Conservation (phyloP, 1,140 invertebrate species). For the Triops cancriformis region DNA sequence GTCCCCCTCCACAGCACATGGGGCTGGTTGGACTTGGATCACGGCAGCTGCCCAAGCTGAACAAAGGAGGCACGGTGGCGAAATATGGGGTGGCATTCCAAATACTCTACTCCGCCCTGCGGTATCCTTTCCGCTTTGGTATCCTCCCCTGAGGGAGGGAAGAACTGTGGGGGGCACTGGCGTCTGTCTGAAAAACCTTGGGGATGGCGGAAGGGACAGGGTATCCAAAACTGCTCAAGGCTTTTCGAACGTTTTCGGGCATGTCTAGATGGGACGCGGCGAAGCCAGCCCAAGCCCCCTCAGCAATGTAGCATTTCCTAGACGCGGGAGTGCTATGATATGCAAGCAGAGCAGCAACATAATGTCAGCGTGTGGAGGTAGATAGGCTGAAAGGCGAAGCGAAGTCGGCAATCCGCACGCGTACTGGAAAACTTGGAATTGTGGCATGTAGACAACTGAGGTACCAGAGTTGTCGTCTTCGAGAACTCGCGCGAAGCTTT, state of each 20-base stretch:
- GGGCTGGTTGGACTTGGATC: not conserved
- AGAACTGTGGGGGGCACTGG: slow-evolving; percentile 2
- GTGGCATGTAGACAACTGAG: not conserved
- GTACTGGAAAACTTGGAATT: not conserved
- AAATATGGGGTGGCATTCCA: slow-evolving; percentile 10
- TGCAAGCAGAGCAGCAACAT: not conserved
- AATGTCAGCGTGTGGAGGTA: not conserved
- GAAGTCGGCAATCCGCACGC: not conserved
- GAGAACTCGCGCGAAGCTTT: not conserved
- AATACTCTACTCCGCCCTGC: not conserved
- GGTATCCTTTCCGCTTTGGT: slow-evolving; percentile 1
- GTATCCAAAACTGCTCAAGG: not conserved
- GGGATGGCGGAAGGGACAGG: not conserved
- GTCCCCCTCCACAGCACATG: not conserved
- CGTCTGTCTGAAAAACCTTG: slow-evolving; percentile 10
- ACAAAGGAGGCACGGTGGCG: not conserved
- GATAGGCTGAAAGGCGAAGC: not conserved
- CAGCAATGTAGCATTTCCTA: not conserved
- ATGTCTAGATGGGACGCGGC: not conserved
- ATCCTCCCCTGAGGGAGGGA: slow-evolving; percentile 11
- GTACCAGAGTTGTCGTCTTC: not conserved
- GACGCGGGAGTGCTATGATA: not conserved
- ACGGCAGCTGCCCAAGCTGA: not conserved
- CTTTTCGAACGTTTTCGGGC: slow-evolving; percentile 2
- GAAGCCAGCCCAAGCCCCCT: not conserved